phyloP scores from a whole-genome alignment of 2,113 vertebrate species.

The Lophotis ruficrista region DNA sequence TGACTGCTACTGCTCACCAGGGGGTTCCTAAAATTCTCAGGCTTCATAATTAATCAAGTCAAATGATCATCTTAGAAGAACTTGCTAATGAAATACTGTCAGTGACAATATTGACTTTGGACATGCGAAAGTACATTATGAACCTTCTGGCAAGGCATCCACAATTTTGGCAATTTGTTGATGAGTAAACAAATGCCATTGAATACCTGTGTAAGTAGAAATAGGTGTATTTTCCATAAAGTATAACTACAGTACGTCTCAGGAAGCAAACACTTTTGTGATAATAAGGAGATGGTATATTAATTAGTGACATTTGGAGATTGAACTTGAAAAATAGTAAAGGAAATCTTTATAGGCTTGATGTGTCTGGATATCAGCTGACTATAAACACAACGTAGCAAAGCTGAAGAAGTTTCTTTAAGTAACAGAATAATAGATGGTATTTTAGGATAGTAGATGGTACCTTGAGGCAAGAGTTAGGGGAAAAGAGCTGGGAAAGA shows the following conservation, averaged over 20 bases:
- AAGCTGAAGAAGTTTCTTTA: neutral
- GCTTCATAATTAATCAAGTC: constrained; percentile 22
- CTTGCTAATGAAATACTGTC: constrained; percentile 20
- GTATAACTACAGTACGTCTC: neutral
- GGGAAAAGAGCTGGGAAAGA: neutral
- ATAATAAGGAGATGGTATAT: neutral
- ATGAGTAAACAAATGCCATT: neutral
- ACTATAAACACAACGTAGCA: neutral
- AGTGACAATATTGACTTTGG: neutral
- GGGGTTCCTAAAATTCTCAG: neutral
- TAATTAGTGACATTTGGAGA: neutral
- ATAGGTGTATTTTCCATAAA: neutral
- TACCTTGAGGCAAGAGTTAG: neutral
- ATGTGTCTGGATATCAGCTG: neutral
- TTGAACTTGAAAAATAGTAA: neutral
- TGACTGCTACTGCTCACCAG: neutral
- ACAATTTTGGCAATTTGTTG: neutral
- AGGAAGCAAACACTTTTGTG: neutral
- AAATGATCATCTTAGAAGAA: constrained; percentile 24
- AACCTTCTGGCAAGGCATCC: neutral
- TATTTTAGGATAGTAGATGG: neutral
- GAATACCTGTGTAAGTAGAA: neutral
- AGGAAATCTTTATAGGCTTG: neutral
- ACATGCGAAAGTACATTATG: neutral
- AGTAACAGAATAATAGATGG: rapidly evolving